Conservation (phyloP, 2,888 invertebrate genomes). For the Tenthredo notha region DNA sequence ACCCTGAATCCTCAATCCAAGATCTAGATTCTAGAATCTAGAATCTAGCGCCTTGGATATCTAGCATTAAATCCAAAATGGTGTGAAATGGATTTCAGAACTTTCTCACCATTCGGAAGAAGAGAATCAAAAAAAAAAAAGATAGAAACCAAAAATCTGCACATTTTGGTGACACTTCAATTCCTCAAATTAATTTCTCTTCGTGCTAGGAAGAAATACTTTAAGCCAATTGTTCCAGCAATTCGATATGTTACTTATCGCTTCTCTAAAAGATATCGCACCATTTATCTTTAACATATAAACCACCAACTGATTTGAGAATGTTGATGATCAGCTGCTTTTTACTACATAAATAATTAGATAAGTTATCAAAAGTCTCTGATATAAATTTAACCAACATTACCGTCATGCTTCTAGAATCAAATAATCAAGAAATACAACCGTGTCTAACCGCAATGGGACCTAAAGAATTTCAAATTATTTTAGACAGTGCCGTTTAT, state of each 20-base stretch:
- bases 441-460: not conserved
- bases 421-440: not conserved
- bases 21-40: slow-evolving; percentile 39
- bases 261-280: not conserved
- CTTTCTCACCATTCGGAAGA: not conserved
- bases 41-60: slow-evolving; percentile 4
- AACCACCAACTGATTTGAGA: not conserved
- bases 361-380: not conserved
- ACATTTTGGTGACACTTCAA: too few relatives aligned
- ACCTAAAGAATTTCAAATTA: slow-evolving; percentile 30
- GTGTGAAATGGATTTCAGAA: not conserved
- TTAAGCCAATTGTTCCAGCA: not conserved
- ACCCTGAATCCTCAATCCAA: slow-evolving; percentile 33
- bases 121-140: not conserved
- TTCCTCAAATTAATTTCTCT: not conserved
- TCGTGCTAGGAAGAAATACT: not conserved
- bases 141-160: too few relatives aligned
- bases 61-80: not conserved
- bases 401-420: not conserved
- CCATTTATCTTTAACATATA: not conserved
- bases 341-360: not conserved
- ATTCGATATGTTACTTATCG: not conserved
- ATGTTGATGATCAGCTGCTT: not conserved
- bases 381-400: not conserved
- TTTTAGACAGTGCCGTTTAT: slow-evolving; percentile 29